Conservation (phyloP, 2,888 invertebrate species). For the Cephus runcator region DNA sequence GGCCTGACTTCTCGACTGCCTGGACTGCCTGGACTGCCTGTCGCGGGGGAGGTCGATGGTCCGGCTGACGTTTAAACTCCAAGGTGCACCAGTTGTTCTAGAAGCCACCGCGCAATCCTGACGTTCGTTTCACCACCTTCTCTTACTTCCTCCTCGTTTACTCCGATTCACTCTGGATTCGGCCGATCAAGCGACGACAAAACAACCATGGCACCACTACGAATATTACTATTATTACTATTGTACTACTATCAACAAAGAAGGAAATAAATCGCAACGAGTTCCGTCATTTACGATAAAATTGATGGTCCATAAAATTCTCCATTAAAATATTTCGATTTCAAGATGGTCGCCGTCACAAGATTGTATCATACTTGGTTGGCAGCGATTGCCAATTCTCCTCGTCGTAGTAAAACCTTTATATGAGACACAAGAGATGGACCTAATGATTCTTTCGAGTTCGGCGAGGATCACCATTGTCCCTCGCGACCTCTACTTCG, state of each 20-base stretch:
- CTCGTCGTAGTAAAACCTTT: slow-evolving; percentile 20
- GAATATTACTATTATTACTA: too few species aligned
- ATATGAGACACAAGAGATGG: slow-evolving; percentile 15
- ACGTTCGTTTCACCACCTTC: neutral
- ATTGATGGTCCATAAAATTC: slow-evolving; percentile 24
- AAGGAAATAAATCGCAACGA: neutral
- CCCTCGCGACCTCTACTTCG: neutral
- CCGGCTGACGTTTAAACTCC: neutral
- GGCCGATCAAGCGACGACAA: neutral
- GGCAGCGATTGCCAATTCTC: slow-evolving; percentile 15
- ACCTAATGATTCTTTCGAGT: neutral
- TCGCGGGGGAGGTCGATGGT: neutral
- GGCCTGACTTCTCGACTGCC: neutral
- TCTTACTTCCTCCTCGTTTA: neutral
- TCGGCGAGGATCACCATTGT: too few species aligned
- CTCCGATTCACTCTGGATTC: neutral
- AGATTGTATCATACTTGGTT: neutral
- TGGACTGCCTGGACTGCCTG: neutral
- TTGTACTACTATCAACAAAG: too few species aligned
- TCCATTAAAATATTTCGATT: neutral
- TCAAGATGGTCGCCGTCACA: neutral
- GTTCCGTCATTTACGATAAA: slow-evolving; percentile 22
- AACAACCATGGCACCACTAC: neutral
- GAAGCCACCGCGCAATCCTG: too few species aligned
- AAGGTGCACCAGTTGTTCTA: neutral